Percentiles rank a stretch among this genome's conserved stretches.
Conservation (phyloP, 2,797 vertebrate species). For the Simalia tracyae region DNA sequence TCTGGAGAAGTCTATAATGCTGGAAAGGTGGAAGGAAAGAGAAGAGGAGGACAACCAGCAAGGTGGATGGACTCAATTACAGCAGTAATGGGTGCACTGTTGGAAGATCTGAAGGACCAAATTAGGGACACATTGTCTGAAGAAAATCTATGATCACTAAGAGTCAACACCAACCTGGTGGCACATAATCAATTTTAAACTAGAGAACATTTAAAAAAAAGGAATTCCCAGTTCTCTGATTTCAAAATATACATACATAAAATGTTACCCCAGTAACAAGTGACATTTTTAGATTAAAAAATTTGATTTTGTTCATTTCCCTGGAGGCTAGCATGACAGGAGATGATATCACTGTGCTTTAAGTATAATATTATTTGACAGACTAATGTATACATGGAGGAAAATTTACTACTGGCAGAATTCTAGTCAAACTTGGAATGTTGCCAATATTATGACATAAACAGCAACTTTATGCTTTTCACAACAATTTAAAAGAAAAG, state of each 20-base stretch:
- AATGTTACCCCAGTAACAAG: not conserved
- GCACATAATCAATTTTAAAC: conserved; percentile 13
- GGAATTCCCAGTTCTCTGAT: not conserved
- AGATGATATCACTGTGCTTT: not conserved
- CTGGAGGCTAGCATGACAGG: not conserved
- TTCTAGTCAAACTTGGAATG: not conserved
- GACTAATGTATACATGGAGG: not conserved
- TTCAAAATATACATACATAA: not conserved
- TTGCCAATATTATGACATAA: not conserved
- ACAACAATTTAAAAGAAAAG: not conserved
- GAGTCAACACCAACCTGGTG: too few relatives aligned
- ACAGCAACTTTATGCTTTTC: not conserved
- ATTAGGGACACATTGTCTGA: too few relatives aligned
- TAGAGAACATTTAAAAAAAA: conserved; percentile 19
- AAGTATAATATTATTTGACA: not conserved
- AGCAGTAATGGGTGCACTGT: too few relatives aligned
- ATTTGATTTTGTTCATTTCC: not conserved
- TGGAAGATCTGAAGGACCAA: too few relatives aligned
- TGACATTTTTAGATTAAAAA: not conserved
- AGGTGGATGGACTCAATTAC: too few relatives aligned
- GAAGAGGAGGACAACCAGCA: too few relatives aligned
- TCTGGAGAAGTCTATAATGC: too few relatives aligned
- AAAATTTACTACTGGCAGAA: not conserved
- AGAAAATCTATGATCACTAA: too few relatives aligned
- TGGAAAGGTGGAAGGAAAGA: too few relatives aligned